phyloP scores from a whole-genome alignment of 2,888 invertebrate species.

The Melieria omissa region DNA sequence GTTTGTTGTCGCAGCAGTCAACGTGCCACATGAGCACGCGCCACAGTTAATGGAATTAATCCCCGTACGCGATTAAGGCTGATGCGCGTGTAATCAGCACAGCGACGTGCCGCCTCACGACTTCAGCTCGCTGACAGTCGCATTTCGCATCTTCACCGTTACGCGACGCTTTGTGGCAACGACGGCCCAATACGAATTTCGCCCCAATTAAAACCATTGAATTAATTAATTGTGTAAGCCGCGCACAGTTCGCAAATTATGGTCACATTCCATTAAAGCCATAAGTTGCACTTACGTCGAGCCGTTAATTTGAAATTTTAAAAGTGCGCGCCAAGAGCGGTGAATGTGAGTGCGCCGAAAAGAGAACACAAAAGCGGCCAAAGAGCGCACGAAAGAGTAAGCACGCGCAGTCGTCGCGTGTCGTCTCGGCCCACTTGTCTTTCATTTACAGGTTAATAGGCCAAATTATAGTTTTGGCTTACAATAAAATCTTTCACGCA shows the following conservation, averaged over 20 bases:
- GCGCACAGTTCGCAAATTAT: neutral
- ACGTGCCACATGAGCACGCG: slow-evolving; percentile 6
- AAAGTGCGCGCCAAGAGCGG: neutral
- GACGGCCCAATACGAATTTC: slow-evolving; percentile 43
- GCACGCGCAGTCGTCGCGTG: neutral
- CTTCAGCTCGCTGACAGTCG: too few relatives aligned
- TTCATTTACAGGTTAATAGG: slow-evolving; percentile 36
- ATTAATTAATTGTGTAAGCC: slow-evolving; percentile 7
- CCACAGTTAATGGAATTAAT: slow-evolving; percentile 55
- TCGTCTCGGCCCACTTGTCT: slow-evolving; percentile 14
- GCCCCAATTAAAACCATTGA: neutral
- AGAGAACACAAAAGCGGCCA: neutral
- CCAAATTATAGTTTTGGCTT: slow-evolving; percentile 32
- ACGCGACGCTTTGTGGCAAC: neutral
- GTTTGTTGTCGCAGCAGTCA: neutral
- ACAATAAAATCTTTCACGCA: neutral
- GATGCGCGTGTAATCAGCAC: slow-evolving; percentile 57
- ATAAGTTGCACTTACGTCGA: neutral
- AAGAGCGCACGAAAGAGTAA: neutral
- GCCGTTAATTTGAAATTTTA: slow-evolving; percentile 1
- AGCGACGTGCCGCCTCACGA: slow-evolving; percentile 46
- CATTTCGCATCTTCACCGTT: too few relatives aligned
- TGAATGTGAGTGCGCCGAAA: neutral
- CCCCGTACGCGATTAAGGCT: slow-evolving; percentile 54
- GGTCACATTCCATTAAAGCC: neutral